A percentile compares a stretch with the other conserved stretches of the same genome.
These are phyloP conservation scores for Amazonetta brasiliensis DNA, from an alignment of 2,797 vertebrate genomes.

Conservation along the genomic window DNA sequence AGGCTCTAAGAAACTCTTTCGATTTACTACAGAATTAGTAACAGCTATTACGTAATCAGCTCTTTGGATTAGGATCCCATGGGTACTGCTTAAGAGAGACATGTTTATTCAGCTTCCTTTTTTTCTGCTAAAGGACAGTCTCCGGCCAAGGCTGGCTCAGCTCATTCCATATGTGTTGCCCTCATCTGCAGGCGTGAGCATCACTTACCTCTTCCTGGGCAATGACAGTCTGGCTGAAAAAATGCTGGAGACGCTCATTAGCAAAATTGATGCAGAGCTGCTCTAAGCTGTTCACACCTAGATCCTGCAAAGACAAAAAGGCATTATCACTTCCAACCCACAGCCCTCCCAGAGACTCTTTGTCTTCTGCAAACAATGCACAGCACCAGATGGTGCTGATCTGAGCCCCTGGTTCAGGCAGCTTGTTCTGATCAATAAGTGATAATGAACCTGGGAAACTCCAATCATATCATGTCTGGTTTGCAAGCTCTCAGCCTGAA, in stretches of 20 bases:
- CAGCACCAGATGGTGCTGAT: background rate
- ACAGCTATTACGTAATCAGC: background rate
- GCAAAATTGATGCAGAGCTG: conserved; percentile 95
- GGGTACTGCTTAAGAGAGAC: background rate
- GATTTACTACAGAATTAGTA: background rate
- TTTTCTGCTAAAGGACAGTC: background rate
- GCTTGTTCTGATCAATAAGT: background rate
- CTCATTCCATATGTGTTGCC: background rate
- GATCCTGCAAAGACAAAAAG: conserved; percentile 80
- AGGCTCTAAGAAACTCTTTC: background rate
- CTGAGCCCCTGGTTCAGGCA: background rate
- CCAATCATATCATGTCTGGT: background rate
- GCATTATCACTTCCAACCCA: background rate
- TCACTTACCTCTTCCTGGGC: conserved; percentile 89
- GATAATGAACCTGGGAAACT: background rate
- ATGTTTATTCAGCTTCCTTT: background rate
- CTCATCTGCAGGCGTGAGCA: background rate
- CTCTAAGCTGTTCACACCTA: conserved; percentile 91
- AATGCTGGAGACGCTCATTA: conserved; percentile 89
- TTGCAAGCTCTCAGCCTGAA: background rate
- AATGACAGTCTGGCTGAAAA: conserved; percentile 84
- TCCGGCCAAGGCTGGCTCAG: background rate
- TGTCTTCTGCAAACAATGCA: background rate
- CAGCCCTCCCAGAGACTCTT: background rate
- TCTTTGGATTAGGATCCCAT: background rate